Base-by-base conservation (phyloP, 2,888 invertebrate species). In the Dicyrtomina minuta region DNA sequence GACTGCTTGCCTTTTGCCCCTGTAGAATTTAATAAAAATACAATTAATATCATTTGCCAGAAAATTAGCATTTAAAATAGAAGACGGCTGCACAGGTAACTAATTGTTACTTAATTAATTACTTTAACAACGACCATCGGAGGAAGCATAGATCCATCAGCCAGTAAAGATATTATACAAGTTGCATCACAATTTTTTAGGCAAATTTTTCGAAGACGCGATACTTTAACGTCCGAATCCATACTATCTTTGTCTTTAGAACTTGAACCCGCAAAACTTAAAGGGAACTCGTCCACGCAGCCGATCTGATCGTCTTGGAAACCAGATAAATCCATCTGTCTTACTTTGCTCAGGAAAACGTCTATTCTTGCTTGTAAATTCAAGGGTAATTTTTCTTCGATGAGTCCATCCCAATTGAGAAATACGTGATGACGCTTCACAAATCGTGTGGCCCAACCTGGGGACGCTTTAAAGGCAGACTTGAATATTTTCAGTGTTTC, bases 201-300 rank as follows among this genome's bases (percentile, higher is more conserved):
- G n/a, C 77, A 77, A 15, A 78, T 62, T 65, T 77, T 78, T 49
- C 62, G 71, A 1, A 71, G 41, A 43, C 71, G 70, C 24, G 74
- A 72, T 17, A 64, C 24, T 39, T 66, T 61, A 33, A 20, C 59
- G 12, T 24, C 26, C 4, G 62, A n/a, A 56, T 65, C 66, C 10
- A 22, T 41, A 24, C 8, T 15, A 46, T 68, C 65, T 27, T 62
- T 43, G 8, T 39, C 44, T 15, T 17, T 41, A 13, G 62, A 41
- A 53, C 58, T 62, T 15, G 73, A 68, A 56, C 56, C 56, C 26
- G 75, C 67, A 70, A 80, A 80, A 56, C 74, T 79, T 4, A 81
- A 49, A 12, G 80, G 80, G 20, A 80, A 73, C 68, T 81, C 81
- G 71, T 80, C 81, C 75, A 81, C 78, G 51, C 79, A 78, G 8